Conservation (phyloP, 2,113 vertebrate species). For the Alces alces region DNA sequence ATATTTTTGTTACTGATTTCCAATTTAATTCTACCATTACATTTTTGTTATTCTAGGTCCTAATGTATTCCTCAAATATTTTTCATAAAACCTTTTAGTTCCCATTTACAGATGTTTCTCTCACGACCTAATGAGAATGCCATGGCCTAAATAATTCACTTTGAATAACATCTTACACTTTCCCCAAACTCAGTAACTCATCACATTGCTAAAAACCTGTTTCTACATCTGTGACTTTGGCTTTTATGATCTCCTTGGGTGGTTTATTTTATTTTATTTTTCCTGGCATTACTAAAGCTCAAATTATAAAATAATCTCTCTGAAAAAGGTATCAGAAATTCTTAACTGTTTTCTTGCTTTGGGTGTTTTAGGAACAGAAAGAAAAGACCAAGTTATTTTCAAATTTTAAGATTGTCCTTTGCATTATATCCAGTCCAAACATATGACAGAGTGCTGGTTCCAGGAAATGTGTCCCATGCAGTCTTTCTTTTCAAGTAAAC, state of each 20-base stretch:
- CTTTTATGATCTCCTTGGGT: slow-evolving; percentile 62
- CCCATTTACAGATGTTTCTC: slow-evolving; percentile 5
- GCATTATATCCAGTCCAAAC: neutral
- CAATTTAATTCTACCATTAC: neutral
- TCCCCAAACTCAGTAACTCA: neutral
- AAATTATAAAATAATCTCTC: neutral
- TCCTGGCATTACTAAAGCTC: neutral
- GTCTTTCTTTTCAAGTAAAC: neutral
- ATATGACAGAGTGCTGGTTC: neutral
- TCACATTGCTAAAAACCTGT: neutral
- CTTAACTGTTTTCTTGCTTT: neutral
- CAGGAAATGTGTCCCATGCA: neutral
- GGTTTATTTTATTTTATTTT: neutral
- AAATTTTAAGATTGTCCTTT: neutral
- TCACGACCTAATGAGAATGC: slow-evolving; percentile 39
- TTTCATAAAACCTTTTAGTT: neutral
- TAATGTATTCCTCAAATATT: neutral
- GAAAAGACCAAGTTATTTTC: neutral
- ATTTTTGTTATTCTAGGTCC: neutral
- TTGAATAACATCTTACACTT: slow-evolving; percentile 34
- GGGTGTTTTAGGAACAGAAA: neutral
- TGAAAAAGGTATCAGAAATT: neutral
- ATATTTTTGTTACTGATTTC: neutral
- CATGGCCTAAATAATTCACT: neutral
- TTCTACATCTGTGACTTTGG: slow-evolving; percentile 43